Conservation (phyloP, 2,888 invertebrate genomes). For the Pachymerium ferrugineum region DNA sequence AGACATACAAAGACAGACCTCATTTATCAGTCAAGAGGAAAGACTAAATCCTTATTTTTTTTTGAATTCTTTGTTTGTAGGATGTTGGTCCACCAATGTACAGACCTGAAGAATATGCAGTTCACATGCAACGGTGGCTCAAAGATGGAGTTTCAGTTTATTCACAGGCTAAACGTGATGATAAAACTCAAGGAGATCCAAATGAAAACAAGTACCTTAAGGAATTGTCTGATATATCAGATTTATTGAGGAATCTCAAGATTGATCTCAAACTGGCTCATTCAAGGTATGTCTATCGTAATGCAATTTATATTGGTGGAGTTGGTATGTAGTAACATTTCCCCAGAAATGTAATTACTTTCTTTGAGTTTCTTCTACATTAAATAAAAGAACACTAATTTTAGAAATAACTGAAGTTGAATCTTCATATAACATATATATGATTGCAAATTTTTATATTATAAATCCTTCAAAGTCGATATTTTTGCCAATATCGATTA, state of each 20-base stretch:
- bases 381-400: too few species aligned
- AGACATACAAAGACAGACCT: neutral
- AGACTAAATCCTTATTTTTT: neutral
- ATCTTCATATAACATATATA: too few species aligned
- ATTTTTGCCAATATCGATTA: too few species aligned
- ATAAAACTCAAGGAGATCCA: slow-evolving; percentile 1
- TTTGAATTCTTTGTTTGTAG: slow-evolving; percentile 30
- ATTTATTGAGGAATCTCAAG: slow-evolving; percentile 76
- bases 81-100: slow-evolving; percentile 37
- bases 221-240: slow-evolving; percentile 63
- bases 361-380: too few species aligned
- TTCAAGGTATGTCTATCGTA: slow-evolving; percentile 61
- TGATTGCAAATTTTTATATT: too few species aligned
- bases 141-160: slow-evolving; percentile 31
- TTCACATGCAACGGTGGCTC: slow-evolving; percentile 35
- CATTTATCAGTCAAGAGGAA: neutral
- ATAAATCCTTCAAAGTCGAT: too few species aligned
- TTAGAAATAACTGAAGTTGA: too few species aligned
- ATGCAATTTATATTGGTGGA: neutral
- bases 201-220: slow-evolving; percentile 35
- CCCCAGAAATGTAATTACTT: neutral
- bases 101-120: slow-evolving; percentile 36
- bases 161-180: neutral
- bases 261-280: slow-evolving; percentile 80
- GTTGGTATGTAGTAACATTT: neutral